Evolutionary conservation across 2,113 vertebrate genomes (phyloP).

Genomic region (Nannospalax galili): DNA sequence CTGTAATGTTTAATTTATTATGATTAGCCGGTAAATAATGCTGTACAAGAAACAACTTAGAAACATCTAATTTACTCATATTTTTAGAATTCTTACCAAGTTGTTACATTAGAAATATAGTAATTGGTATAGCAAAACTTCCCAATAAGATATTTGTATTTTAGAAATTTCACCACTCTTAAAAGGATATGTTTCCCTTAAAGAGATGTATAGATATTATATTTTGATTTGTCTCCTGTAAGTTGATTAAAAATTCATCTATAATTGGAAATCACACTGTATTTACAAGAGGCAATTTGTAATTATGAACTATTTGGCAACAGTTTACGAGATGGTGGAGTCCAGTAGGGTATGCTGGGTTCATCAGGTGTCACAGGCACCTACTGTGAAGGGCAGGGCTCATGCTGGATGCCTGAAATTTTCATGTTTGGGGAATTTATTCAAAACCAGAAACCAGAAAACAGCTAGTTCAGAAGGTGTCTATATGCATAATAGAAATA

Average conservation of each 20-base stretch:
- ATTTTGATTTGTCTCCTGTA: constrained; percentile 28
- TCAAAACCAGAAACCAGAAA: constrained; percentile 1
- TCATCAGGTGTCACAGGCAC: too few species aligned
- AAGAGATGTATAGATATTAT: background rate
- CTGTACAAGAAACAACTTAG: constrained; percentile 43
- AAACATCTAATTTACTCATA: constrained; percentile 52
- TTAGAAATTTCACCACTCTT: constrained; percentile 15
- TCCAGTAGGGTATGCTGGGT: too few species aligned
- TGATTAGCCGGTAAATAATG: constrained; percentile 43
- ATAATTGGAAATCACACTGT: constrained; percentile 17
- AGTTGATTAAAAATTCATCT: background rate
- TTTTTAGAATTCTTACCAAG: constrained; percentile 55
- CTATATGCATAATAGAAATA: background rate
- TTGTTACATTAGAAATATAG: constrained; percentile 38
- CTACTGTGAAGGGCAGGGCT: too few species aligned
- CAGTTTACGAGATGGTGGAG: background rate
- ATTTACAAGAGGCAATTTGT: constrained; percentile 31
- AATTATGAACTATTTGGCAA: background rate
- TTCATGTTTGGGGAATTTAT: background rate
- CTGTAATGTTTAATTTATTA: constrained; percentile 60
- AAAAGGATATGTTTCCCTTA: background rate
- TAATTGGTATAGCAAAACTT: constrained; percentile 23
- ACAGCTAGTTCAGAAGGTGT: background rate
- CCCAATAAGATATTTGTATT: constrained; percentile 1
- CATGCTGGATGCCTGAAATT: background rate